phyloP scores from a whole-genome alignment of 2,797 vertebrate species.

The Toxotes lorentzi region DNA sequence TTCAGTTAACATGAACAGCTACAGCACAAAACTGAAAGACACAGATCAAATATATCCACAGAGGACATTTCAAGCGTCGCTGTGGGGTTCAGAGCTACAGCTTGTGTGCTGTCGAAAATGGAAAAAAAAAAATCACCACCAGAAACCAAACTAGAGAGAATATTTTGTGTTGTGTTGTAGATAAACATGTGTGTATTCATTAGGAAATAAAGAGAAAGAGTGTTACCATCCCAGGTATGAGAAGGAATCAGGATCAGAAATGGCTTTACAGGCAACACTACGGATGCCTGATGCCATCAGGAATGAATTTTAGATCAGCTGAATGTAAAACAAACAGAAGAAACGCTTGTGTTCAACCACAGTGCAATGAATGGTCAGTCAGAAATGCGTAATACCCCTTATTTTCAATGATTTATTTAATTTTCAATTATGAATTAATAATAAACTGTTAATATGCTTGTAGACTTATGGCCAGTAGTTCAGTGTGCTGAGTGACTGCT shows the following conservation, averaged over 20 bases:
- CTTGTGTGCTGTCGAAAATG: background rate
- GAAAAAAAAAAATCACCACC: background rate
- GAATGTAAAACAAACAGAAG: background rate
- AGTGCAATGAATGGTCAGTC: no score
- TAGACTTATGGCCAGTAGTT: no score
- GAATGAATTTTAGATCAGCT: background rate
- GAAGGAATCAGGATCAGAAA: no score
- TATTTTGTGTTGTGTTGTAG: background rate
- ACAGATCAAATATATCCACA: background rate
- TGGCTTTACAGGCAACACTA: background rate
- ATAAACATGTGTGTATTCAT: background rate
- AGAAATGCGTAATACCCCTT: no score
- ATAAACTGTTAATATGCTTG: no score
- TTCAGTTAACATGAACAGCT: constrained; percentile 2
- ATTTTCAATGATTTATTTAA: no score
- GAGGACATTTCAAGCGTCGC: background rate
- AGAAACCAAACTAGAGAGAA: background rate
- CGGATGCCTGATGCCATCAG: no score
- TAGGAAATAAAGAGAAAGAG: background rate
- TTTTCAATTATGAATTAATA: no score
- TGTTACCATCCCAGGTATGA: no score
- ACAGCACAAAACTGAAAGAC: background rate
- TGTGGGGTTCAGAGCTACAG: constrained; percentile 3
- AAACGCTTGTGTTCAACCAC: background rate
- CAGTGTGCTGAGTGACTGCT: no score